phyloP scores from a whole-genome alignment of 2,888 invertebrate species.

The Bursaphelenchus okinawaensis region DNA sequence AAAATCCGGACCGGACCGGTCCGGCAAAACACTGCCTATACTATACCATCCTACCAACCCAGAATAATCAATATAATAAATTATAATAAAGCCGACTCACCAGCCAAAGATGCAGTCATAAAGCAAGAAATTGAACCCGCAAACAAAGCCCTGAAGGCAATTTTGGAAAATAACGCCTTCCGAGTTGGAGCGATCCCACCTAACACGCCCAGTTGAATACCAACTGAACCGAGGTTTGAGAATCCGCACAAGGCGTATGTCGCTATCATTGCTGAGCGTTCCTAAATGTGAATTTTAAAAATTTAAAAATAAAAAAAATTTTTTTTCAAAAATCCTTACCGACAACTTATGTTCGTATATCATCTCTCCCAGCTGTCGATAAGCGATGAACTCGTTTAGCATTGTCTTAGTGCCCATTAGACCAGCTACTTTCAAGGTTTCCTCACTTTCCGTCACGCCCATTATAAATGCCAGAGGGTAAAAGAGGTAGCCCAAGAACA shows the following conservation, averaged over 20 bases:
- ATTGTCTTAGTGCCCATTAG: constrained; percentile 57
- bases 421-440: constrained; percentile 47
- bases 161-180: constrained; percentile 55
- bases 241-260: constrained; percentile 59
- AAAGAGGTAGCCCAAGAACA: constrained; percentile 78
- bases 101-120: constrained; percentile 60
- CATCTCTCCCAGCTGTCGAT: constrained; percentile 52
- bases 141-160: constrained; percentile 58
- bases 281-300: constrained; percentile 18
- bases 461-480: constrained; percentile 83
- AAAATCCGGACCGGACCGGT: too few species aligned
- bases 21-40: too few species aligned
- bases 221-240: constrained; percentile 61
- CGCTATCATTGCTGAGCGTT: constrained; percentile 48
- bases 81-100: constrained; percentile 23
- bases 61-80: too few species aligned
- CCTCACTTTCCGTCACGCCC: constrained; percentile 63
- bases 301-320: constrained; percentile 6
- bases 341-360: constrained; percentile 25
- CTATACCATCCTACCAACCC: too few species aligned
- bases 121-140: constrained; percentile 60
- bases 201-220: constrained; percentile 60
- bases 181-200: constrained; percentile 39
- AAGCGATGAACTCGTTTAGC: constrained; percentile 58
- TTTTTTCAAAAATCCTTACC: constrained; percentile 18